These are phyloP conservation scores for Cyanoderma ruficeps DNA, from an alignment of 2,113 vertebrate genomes.

Conservation along the genomic window DNA sequence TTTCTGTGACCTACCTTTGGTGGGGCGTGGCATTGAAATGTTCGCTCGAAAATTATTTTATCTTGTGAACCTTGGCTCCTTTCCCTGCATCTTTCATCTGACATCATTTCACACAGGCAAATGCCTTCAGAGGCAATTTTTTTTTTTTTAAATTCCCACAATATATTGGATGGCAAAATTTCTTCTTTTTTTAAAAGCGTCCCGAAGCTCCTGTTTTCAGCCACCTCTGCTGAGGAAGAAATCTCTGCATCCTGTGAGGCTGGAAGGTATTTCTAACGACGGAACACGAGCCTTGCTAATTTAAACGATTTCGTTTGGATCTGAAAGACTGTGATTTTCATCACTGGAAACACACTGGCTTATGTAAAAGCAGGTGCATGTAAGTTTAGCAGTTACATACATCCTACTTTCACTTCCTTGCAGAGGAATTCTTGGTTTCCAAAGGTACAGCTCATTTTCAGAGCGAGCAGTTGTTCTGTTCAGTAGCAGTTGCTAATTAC, in stretches of 20 bases:
- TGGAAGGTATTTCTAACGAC: neutral
- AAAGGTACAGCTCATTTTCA: neutral
- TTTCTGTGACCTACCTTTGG: neutral
- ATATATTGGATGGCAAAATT: neutral
- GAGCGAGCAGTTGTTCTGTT: neutral
- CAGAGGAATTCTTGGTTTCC: slow-evolving; percentile 4
- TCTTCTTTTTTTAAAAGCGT: neutral
- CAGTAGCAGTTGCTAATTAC: neutral
- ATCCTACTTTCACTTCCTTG: neutral
- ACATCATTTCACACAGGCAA: neutral
- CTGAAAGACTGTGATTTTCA: neutral
- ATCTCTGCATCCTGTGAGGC: neutral
- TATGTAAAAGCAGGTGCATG: neutral
- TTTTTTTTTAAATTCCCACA: neutral
- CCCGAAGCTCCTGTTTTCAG: neutral
- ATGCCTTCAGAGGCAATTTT: neutral
- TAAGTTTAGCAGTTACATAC: neutral
- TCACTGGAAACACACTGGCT: neutral
- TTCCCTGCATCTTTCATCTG: neutral
- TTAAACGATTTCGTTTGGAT: neutral
- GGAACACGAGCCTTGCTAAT: neutral
- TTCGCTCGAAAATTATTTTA: neutral
- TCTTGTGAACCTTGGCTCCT: neutral
- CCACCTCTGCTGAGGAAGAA: neutral
- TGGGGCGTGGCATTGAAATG: neutral